Evolutionary conservation across 2,113 vertebrate genomes (phyloP).

Genomic region (Chamaetylas fuelleborni): DNA sequence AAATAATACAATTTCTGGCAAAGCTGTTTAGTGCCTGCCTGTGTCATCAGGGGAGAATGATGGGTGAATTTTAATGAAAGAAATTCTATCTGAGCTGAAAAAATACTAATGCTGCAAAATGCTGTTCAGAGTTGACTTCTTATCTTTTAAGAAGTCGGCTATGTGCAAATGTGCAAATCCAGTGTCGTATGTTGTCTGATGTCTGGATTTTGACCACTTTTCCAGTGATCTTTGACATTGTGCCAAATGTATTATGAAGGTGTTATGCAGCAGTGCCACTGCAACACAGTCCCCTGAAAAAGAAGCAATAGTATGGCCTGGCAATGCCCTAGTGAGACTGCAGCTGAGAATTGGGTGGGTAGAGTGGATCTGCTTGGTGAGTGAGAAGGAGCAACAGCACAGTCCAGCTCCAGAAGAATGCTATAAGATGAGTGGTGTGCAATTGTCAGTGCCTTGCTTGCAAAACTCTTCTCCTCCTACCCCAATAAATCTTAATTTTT

Average conservation of each 20-base stretch:
- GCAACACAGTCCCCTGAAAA: neutral
- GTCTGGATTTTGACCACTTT: neutral
- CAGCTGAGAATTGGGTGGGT: neutral
- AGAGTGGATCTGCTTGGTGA: neutral
- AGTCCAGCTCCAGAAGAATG: neutral
- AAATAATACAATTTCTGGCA: slow-evolving; percentile 1
- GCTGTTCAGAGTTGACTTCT: neutral
- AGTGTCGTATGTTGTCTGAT: neutral
- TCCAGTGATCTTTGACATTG: neutral
- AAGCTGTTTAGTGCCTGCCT: neutral
- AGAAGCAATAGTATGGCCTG: neutral
- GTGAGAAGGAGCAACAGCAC: neutral
- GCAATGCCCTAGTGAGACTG: neutral
- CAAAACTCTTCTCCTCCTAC: neutral
- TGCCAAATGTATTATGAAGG: neutral
- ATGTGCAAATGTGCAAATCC: neutral
- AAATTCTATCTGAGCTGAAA: neutral
- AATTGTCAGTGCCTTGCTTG: neutral
- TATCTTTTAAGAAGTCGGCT: neutral
- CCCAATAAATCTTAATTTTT: neutral
- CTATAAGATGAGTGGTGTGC: neutral
- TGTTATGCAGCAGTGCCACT: neutral
- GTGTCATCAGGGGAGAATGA: neutral
- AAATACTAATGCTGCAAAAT: neutral
- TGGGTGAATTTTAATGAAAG: neutral